Evolutionary conservation across 2,113 vertebrate genomes (phyloP).

Genomic region (Menidia beryllina): DNA sequence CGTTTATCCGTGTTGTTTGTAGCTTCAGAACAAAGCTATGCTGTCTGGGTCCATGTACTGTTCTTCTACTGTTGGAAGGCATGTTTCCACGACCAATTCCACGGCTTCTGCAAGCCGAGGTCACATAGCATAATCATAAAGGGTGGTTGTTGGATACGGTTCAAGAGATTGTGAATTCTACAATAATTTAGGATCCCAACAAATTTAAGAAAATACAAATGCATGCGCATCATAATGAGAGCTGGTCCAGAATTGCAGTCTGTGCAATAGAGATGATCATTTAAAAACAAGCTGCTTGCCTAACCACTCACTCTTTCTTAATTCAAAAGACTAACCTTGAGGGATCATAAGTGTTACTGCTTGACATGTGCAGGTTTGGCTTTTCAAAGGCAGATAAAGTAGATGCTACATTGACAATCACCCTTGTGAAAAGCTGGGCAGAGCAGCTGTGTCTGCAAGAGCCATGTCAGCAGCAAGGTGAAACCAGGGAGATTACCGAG

Average conservation of each 20-base stretch:
- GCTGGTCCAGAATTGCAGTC: background rate
- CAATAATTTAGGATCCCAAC: no score
- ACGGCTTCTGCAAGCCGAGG: no score
- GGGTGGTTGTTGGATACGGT: no score
- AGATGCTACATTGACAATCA: conserved; percentile 46
- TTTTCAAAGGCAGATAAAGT: conserved; percentile 50
- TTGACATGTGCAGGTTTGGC: background rate
- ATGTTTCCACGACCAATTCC: no score
- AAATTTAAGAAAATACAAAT: no score
- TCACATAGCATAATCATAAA: no score
- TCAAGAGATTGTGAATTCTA: no score
- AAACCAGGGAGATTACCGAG: conserved; percentile 53
- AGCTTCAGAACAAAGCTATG: background rate
- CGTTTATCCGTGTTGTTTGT: background rate
- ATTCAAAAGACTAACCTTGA: conserved; percentile 37
- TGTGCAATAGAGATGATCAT: no score
- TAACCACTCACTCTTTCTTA: background rate
- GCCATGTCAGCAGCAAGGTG: conserved; percentile 56
- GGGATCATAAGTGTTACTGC: conserved; percentile 20
- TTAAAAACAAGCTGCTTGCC: no score
- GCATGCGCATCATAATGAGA: no score
- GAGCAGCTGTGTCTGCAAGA: conserved; percentile 50
- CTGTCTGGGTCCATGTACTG: background rate
- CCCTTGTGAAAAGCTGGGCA: conserved; percentile 19
- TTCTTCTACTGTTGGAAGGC: background rate